A percentile compares a stretch with the other conserved stretches of the same genome.
Evolutionary conservation across 2,797 vertebrate genomes (phyloP).

Genomic region (Centropyge bicolor): DNA sequence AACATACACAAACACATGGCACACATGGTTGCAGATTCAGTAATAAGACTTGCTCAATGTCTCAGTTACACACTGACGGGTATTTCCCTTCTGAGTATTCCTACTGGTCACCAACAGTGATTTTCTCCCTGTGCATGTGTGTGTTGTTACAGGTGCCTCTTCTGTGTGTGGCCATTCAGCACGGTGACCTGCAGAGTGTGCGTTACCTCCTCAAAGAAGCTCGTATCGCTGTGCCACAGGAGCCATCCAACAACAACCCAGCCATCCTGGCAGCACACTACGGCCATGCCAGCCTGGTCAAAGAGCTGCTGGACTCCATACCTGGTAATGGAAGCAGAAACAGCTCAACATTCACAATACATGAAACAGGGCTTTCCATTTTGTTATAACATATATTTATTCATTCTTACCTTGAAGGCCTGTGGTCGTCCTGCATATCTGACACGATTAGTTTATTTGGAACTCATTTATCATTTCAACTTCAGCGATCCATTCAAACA

Average conservation of each 20-base stretch:
- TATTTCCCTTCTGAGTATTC: not conserved
- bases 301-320: conserved; percentile 90
- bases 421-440: not conserved
- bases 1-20: not conserved
- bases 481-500: too few species aligned
- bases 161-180: conserved; percentile 87
- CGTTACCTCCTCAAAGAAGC: conserved; percentile 90
- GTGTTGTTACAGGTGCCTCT: conserved; percentile 85
- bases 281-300: conserved; percentile 87
- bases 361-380: not conserved
- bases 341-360: not conserved
- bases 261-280: conserved; percentile 90
- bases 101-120: too few species aligned
- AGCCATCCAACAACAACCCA: conserved; percentile 89
- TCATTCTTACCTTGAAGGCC: not conserved
- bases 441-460: too few species aligned
- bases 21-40: too few species aligned
- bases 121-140: conserved; percentile 4
- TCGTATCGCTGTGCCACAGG: conserved; percentile 81
- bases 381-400: not conserved
- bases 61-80: too few species aligned
- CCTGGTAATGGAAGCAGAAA: conserved; percentile 78
- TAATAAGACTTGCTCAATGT: too few species aligned
- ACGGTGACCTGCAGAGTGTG: conserved; percentile 89
- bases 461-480: too few species aligned